Conservation (phyloP, 2,888 invertebrate genomes). For the Phaedon cochleariae region DNA sequence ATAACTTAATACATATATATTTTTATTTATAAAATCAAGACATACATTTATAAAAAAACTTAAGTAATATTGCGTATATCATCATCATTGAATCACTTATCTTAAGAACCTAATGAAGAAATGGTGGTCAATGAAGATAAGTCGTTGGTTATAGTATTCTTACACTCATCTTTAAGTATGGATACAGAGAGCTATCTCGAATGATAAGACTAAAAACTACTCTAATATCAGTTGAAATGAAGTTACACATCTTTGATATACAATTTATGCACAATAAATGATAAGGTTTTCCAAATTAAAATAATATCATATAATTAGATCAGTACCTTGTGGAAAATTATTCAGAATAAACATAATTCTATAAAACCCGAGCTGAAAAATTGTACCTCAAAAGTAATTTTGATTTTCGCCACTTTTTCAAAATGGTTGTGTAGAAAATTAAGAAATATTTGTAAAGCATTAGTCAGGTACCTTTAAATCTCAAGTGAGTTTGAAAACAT, state of each 20-base stretch:
- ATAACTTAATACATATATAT: slow-evolving; percentile 44
- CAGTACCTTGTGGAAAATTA: slow-evolving; percentile 51
- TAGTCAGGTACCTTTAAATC: slow-evolving; percentile 60
- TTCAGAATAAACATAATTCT: slow-evolving; percentile 23
- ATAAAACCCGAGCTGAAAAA: slow-evolving; percentile 41
- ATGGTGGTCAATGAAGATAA: slow-evolving; percentile 43
- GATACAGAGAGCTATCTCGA: slow-evolving; percentile 61
- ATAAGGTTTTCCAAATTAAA: slow-evolving; percentile 40
- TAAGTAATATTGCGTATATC: slow-evolving; percentile 57
- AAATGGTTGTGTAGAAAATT: slow-evolving; percentile 43
- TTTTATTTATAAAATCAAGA: slow-evolving; percentile 57
- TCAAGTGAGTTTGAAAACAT: slow-evolving; percentile 39
- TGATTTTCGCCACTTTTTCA: slow-evolving; percentile 44
- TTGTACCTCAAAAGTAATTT: slow-evolving; percentile 50
- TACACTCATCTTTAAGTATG: slow-evolving; percentile 50
- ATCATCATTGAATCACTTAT: slow-evolving; percentile 46
- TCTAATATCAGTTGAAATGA: slow-evolving; percentile 42
- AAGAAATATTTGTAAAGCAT: slow-evolving; percentile 56
- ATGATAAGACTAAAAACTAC: slow-evolving; percentile 54
- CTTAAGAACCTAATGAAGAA: slow-evolving; percentile 34
- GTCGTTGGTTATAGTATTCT: slow-evolving; percentile 49
- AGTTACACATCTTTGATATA: slow-evolving; percentile 28
- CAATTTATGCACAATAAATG: slow-evolving; percentile 35
- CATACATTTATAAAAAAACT: slow-evolving; percentile 57
- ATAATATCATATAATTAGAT: slow-evolving; percentile 44